Evolutionary conservation across 2,888 invertebrate species (phyloP).

Genomic region (Himalopsyche tibetana): DNA sequence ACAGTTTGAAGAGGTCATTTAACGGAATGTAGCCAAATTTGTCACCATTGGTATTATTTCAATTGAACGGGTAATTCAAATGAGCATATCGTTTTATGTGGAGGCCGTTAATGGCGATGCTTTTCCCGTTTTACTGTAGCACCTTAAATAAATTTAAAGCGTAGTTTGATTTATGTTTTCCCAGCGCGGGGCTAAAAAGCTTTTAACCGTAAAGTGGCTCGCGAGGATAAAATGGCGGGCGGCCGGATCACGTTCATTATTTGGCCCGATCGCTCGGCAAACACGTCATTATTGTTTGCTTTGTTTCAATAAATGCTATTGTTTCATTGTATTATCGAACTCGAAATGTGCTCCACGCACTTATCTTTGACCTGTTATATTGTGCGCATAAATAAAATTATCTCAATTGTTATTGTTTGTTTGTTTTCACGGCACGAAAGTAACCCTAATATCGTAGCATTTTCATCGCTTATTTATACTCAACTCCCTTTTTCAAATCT

Average conservation of each 20-base stretch:
- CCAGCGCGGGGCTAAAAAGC: conserved; percentile 15
- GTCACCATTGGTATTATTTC: background rate
- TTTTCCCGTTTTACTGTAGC: conserved; percentile 4
- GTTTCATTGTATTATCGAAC: conserved; percentile 40
- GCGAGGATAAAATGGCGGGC: conserved; percentile 12
- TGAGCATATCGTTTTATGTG: background rate
- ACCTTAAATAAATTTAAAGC: conserved; percentile 30
- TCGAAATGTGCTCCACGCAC: conserved; percentile 35
- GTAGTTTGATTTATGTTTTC: conserved; percentile 9
- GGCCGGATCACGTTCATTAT: conserved; percentile 1
- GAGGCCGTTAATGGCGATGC: background rate
- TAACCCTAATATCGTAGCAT: background rate
- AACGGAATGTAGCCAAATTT: too few species aligned
- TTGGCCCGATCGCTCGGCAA: conserved; percentile 2
- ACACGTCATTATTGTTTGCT: conserved; percentile 33
- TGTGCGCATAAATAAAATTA: conserved; percentile 16
- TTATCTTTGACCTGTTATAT: background rate
- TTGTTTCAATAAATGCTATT: conserved; percentile 31
- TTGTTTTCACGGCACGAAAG: background rate
- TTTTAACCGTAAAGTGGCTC: conserved; percentile 32
- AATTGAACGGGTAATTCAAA: conserved; percentile 8
- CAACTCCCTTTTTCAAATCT: too few species aligned
- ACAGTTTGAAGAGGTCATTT: too few species aligned
- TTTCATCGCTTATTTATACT: too few species aligned
- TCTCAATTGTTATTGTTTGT: conserved; percentile 24